Evolutionary conservation across 2,113 vertebrate species (phyloP).

Genomic region (Antennarius striatus): DNA sequence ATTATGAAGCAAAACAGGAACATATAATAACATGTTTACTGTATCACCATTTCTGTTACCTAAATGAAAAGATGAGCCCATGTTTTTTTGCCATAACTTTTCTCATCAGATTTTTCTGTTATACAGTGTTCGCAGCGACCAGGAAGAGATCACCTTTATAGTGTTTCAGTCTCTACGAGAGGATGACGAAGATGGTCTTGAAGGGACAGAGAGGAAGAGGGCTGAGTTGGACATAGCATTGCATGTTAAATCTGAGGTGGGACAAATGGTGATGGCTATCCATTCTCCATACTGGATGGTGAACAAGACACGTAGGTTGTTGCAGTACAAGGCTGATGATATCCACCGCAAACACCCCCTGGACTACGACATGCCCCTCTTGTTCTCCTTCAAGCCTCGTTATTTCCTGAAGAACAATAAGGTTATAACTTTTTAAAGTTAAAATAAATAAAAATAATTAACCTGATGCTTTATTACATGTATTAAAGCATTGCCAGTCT

Average conservation of each 20-base stretch:
- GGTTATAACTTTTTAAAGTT: constrained; percentile 70
- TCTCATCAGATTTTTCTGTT: constrained; percentile 12
- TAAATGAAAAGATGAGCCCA: no score
- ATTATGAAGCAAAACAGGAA: background rate
- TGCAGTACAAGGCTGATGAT: constrained; percentile 97
- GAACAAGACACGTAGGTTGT: constrained; percentile 91
- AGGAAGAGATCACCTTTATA: constrained; percentile 92
- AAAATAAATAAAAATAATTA: background rate
- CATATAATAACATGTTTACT: background rate
- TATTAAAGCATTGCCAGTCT: background rate
- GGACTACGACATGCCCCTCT: constrained; percentile 90
- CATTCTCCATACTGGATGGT: constrained; percentile 98
- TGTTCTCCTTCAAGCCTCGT: constrained; percentile 96
- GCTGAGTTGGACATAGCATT: constrained; percentile 91
- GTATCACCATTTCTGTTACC: no score
- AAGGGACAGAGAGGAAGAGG: constrained; percentile 54
- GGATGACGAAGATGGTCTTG: constrained; percentile 63
- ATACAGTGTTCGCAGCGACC: constrained; percentile 76
- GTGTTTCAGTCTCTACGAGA: constrained; percentile 83
- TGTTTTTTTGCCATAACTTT: background rate
- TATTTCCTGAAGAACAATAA: constrained; percentile 95
- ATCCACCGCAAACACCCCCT: constrained; percentile 95
- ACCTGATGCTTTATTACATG: background rate
- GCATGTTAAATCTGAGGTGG: constrained; percentile 86
- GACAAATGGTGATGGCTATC: constrained; percentile 85